Conservation (phyloP, 2,888 invertebrate genomes). For the Lycophotia porphyrea region DNA sequence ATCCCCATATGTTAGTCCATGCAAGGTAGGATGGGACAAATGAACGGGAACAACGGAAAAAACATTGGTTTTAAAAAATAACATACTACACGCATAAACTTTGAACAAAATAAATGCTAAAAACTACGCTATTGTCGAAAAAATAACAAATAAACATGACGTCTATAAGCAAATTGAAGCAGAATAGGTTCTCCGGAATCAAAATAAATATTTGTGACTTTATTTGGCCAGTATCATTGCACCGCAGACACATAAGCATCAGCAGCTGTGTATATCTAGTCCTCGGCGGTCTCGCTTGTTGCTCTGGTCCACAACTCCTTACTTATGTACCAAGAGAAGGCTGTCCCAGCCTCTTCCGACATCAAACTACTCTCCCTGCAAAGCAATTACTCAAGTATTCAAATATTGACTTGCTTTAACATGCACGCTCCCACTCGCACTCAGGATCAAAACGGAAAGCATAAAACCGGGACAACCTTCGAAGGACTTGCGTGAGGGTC, state of each 20-base stretch:
- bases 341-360: conserved; percentile 86
- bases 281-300: conserved; percentile 74
- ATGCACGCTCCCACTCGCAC: conserved; percentile 86
- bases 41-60: conserved; percentile 86
- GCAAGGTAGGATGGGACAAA: conserved; percentile 82
- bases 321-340: conserved; percentile 79
- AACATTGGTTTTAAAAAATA: conserved; percentile 89
- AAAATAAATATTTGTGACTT: conserved; percentile 86
- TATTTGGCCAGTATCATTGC: conserved; percentile 90
- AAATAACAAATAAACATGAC: conserved; percentile 88
- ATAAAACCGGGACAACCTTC: conserved; percentile 91
- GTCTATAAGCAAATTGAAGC: conserved; percentile 90
- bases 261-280: conserved; percentile 70
- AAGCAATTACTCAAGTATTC: conserved; percentile 83
- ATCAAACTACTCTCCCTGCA: conserved; percentile 80
- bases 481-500: conserved; percentile 88
- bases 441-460: conserved; percentile 89
- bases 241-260: conserved; percentile 84
- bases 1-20: conserved; percentile 86
- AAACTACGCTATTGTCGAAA: conserved; percentile 82
- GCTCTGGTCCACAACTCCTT: conserved; percentile 75
- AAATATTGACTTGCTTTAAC: conserved; percentile 79
- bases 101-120: conserved; percentile 84
- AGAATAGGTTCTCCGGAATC: conserved; percentile 90
- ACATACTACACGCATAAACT: conserved; percentile 85